These are phyloP conservation scores for Saccostrea glomerata DNA, from an alignment of 1,140 invertebrate genomes.

Conservation along the genomic window DNA sequence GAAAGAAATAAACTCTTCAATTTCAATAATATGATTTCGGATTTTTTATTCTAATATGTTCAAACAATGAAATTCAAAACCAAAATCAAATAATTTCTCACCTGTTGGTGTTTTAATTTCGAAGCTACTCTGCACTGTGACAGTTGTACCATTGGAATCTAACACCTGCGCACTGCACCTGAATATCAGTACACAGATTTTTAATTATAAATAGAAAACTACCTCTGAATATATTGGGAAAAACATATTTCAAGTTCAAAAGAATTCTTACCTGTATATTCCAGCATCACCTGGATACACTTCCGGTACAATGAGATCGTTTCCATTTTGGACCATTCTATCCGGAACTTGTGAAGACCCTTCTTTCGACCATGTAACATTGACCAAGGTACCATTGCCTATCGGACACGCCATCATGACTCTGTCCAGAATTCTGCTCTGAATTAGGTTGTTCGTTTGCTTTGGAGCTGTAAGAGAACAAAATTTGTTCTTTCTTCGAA, in stretches of 20 bases:
- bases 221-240: not conserved
- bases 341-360: not conserved
- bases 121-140: not conserved
- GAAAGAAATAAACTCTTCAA: not conserved
- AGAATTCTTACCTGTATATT: not conserved
- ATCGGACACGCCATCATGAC: not conserved
- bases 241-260: not conserved
- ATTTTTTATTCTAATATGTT: not conserved
- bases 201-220: no score
- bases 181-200: not conserved
- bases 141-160: not conserved
- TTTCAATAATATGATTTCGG: not conserved
- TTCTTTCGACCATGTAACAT: slow-evolving; percentile 19
- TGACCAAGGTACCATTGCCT: not conserved
- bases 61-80: no score
- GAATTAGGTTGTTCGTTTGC: not conserved
- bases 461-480: not conserved
- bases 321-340: not conserved
- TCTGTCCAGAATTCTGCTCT: not conserved
- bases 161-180: not conserved
- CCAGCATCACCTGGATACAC: slow-evolving; percentile 20
- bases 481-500: no score
- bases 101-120: slow-evolving; percentile 4
- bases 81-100: not conserved
- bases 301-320: not conserved